phyloP scores from a whole-genome alignment of 2,888 invertebrate genomes.

The Tipula confusa region DNA sequence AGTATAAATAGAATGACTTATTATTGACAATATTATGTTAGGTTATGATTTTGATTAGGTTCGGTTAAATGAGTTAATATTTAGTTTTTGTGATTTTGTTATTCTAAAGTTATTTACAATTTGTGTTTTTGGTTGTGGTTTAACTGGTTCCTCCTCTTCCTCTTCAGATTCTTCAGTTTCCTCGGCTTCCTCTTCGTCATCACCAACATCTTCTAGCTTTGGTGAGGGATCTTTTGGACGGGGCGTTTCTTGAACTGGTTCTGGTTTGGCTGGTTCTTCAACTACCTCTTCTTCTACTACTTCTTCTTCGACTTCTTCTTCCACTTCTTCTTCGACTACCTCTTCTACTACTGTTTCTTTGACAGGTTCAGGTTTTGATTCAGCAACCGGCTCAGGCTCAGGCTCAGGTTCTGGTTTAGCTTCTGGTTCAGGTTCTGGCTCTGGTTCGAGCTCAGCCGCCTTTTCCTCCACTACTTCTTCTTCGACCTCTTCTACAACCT shows the following conservation, averaged over 20 bases:
- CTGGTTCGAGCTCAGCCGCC: background rate
- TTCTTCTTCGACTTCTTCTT: background rate
- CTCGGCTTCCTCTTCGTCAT: slow-evolving; percentile 27
- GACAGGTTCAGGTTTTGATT: background rate
- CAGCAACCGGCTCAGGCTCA: background rate
- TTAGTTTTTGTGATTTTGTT: background rate
- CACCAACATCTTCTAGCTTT: slow-evolving; percentile 29
- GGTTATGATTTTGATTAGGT: background rate
- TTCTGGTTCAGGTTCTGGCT: background rate
- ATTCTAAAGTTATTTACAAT: background rate
- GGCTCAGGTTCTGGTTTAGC: background rate
- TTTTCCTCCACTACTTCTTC: background rate
- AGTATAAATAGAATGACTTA: background rate
- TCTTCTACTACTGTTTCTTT: slow-evolving; percentile 25
- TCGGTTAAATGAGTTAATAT: background rate
- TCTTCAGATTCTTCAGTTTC: slow-evolving; percentile 13
- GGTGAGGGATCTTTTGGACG: background rate
- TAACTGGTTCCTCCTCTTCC: background rate
- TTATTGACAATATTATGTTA: background rate
- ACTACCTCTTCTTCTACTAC: background rate
- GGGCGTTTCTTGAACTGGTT: background rate
- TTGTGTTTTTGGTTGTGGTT: slow-evolving; percentile 25
- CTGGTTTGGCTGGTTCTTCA: background rate
- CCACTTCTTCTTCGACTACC: slow-evolving; percentile 8
- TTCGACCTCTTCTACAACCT: background rate